phyloP scores from a whole-genome alignment of 2,797 vertebrate genomes.

The Sarcoramphus papa region DNA sequence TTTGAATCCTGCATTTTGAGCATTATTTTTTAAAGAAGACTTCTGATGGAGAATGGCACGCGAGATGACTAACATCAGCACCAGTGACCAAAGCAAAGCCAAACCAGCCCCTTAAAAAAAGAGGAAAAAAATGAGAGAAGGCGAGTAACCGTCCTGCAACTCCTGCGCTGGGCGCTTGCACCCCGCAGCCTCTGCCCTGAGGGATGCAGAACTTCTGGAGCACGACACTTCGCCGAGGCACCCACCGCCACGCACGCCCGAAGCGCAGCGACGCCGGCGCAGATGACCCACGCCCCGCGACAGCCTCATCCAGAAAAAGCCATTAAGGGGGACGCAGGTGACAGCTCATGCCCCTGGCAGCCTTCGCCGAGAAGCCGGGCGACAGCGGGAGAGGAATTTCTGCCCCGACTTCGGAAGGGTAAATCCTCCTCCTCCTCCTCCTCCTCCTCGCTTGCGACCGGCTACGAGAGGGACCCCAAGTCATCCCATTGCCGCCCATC shows the following conservation, averaged over 20 bases:
- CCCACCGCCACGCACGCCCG: slow-evolving; percentile 33
- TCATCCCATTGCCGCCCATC: not conserved
- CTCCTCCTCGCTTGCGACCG: not conserved
- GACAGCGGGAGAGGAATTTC: not conserved
- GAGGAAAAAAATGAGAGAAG: not conserved
- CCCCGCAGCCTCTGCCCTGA: slow-evolving; percentile 29
- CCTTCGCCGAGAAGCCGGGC: not conserved
- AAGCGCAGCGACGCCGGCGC: not conserved
- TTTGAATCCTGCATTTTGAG: not conserved
- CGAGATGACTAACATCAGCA: slow-evolving; percentile 12
- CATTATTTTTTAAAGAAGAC: not conserved
- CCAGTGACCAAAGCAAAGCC: slow-evolving; percentile 23
- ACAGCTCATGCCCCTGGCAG: not conserved
- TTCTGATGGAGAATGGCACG: not conserved
- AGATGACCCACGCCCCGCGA: not conserved
- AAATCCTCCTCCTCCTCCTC: not conserved
- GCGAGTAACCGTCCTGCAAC: slow-evolving; percentile 23
- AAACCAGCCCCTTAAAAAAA: not conserved
- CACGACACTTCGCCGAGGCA: slow-evolving; percentile 43
- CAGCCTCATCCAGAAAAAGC: not conserved
- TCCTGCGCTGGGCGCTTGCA: not conserved
- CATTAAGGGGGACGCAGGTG: slow-evolving; percentile 19
- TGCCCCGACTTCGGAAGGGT: not conserved
- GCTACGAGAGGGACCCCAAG: not conserved
- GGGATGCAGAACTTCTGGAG: slow-evolving; percentile 56